Evolutionary conservation across 2,113 vertebrate species (phyloP), one percentile per base, ranked within the genome.

Genomic region (Smithornis capensis): DNA sequence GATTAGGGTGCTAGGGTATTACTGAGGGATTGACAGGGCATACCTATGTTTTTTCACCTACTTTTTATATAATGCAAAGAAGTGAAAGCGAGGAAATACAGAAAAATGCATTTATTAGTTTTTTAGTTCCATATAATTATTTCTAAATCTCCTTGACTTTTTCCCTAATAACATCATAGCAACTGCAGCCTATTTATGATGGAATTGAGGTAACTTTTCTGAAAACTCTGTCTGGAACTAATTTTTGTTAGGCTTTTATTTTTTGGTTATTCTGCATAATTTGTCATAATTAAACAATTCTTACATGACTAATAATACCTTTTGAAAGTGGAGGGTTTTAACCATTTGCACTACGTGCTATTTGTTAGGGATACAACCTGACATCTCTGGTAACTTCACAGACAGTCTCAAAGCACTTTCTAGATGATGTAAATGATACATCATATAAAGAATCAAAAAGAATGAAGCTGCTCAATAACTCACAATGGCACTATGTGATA

Each of bases 391-490:
- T 90, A 52, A 35, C 47, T 84, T 92, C 69, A 57, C 47, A 86
- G 69, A 33, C 14, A 40, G 56, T 85, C 70, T 95, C 63, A 62
- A 74, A 88, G 47, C 67, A 64, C 56, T 88, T 87, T 79, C 49
- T 83, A 50, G 82, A 38, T 93, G 40, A 89, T 81, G 81, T 83
- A 95, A 87, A 74, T 64, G 62, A 67, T 86, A 45, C 60, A 96
- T 95, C 90, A 52, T 77, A 83, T 59, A 92, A 91, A 70, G 64
- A 90, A 60, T 83, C 31, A 78, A 67, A 78, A 91, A 78, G 74
- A 91, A 19, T 37, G 71, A 93, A 93, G 83, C 82, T 79, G 87
- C 88, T 94, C 44, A 64, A 19, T 93, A 90, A 81, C 73, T 95
- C 83, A 95, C 71, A 86, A 64, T 19, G 21, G 87, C 60, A 57